Evolutionary conservation across 2,797 vertebrate genomes (phyloP), one percentile per base, ranked within the genome.

Genomic region (Halcyon smyrnensis): DNA sequence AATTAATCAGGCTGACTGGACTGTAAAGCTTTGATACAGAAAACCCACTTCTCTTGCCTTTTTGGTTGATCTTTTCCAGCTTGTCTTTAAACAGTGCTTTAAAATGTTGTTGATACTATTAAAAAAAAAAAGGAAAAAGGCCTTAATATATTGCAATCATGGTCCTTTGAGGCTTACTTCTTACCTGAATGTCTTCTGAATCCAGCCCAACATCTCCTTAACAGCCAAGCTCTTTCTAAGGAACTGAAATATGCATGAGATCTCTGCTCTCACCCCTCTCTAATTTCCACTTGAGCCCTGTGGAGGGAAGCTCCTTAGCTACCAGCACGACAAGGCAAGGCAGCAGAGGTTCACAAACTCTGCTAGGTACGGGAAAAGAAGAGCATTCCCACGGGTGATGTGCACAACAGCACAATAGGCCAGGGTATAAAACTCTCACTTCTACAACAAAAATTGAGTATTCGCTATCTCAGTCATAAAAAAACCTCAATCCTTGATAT

Each of bases 141-240:
- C 48, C 71, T 87, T 54, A 24, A 7, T 46, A 69, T 32, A 25
- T 69, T 51, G 32, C 45, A 76, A 91, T 59, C 63, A 57, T 15
- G 43, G 41, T 65, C 95, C 87, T 91, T 81, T 56, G 90, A 97
- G 90, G 43, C 6, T 93, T 85, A 17, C n/a, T 84, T 53, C 89
- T 87, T 62, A 85, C 64, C 63, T 93, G 59, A 82, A 45, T 24
- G 65, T 85, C 89, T 67, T 96, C 95, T 89, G 81, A 89, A 95
- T 87, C 86, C 48, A 90, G 62, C 65, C 69, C 69, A 90, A 34
- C 50, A 45, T 19, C 15, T 86, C 51, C 19, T 51, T 70, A 23
- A n/a, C 25, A 80, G 59, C 20, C 88, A 86, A 79, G 32, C 54
- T 88, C 57, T 50, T 91, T 91, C 85, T 70, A 51, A 84, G 76